phyloP scores from a whole-genome alignment of 2,113 vertebrate genomes.

The Pomatorhinus ruficollis region DNA sequence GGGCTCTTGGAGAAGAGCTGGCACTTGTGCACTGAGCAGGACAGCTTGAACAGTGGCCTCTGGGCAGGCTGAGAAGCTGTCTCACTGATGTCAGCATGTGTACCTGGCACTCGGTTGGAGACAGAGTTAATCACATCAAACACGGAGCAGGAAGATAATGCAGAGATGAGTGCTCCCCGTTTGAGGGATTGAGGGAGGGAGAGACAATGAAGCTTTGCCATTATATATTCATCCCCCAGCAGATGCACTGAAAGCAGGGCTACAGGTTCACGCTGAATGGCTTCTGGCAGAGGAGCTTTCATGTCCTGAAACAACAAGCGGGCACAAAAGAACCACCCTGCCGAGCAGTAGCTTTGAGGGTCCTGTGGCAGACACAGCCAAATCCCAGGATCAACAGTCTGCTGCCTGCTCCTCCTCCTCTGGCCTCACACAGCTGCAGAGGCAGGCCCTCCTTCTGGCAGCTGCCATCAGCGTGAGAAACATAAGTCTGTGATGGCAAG shows the following conservation, averaged over 20 bases:
- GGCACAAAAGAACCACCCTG: neutral
- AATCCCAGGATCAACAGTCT: neutral
- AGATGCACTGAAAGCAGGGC: neutral
- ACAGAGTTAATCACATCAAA: constrained; percentile 20
- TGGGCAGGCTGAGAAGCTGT: neutral
- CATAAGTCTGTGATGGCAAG: rapidly evolving
- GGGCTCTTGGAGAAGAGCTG: neutral
- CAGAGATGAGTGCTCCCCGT: neutral
- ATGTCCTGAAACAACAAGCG: neutral
- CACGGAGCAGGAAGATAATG: neutral
- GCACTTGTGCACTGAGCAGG: neutral
- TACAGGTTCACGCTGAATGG: neutral
- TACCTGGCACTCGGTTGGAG: neutral
- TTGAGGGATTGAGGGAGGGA: neutral
- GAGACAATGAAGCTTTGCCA: neutral
- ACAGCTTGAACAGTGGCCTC: neutral
- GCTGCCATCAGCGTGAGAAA: neutral
- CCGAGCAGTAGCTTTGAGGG: neutral
- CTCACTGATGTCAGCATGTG: neutral
- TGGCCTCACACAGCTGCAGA: neutral
- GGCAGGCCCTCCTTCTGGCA: neutral
- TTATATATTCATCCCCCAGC: neutral
- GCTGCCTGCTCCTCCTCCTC: neutral
- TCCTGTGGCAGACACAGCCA: neutral
- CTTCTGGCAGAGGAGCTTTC: neutral